Percentiles rank a stretch among this genome's conserved stretches.
Evolutionary conservation across 2,797 vertebrate genomes (phyloP).

Genomic region (Emys orbicularis): DNA sequence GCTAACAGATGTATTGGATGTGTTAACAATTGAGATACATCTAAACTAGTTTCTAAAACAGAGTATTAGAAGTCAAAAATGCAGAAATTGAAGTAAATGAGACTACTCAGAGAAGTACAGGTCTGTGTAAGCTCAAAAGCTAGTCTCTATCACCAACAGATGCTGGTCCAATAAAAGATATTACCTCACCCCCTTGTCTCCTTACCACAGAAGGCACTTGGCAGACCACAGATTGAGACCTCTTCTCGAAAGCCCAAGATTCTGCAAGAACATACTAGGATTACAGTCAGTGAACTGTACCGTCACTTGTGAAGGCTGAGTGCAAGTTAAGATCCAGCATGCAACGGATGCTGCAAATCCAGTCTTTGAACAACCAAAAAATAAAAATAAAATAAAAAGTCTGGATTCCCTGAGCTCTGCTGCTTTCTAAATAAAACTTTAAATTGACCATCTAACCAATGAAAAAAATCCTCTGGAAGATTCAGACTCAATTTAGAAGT

Average conservation of each 20-base stretch:
- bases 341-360: not conserved
- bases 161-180: not conserved
- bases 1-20: not conserved
- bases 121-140: not conserved
- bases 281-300: not conserved
- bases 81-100: not conserved
- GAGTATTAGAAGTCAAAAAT: not conserved
- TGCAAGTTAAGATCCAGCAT: not conserved
- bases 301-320: not conserved
- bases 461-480: not conserved
- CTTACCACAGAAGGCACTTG: not conserved
- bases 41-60: not conserved
- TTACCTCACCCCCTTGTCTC: not conserved
- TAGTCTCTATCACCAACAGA: not conserved
- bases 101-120: not conserved
- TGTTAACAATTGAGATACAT: not conserved
- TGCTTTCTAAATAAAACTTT: slow-evolving; percentile 7
- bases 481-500: slow-evolving; percentile 12
- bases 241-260: not conserved
- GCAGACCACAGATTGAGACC: not conserved
- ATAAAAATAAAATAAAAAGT: not conserved
- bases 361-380: not conserved
- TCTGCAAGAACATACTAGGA: not conserved
- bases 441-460: not conserved
- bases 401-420: not conserved